These are phyloP conservation scores for Lamprotornis superbus DNA, from an alignment of 2,113 vertebrate genomes.

Conservation along the genomic window DNA sequence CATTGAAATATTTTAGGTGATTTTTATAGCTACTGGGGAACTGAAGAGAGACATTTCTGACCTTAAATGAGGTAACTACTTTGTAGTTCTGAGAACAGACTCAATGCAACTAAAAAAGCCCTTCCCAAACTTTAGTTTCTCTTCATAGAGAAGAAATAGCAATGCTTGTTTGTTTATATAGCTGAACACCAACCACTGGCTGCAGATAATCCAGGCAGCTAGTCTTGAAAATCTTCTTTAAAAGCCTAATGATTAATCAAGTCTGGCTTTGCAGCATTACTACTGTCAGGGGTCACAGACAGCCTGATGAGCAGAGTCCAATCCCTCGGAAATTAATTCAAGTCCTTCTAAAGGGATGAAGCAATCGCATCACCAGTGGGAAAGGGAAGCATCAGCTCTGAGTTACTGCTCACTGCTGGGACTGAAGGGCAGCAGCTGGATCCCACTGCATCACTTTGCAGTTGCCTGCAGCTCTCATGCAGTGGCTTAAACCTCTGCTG, in stretches of 20 bases:
- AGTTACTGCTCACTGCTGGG: not conserved
- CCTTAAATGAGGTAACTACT: not conserved
- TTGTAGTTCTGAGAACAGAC: not conserved
- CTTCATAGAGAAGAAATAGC: not conserved
- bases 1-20: not conserved
- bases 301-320: constrained; percentile 40
- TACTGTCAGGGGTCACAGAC: not conserved
- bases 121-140: not conserved
- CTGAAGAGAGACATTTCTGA: not conserved
- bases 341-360: constrained; percentile 21
- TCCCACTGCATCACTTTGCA: not conserved
- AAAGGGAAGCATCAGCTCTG: not conserved
- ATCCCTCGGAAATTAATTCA: constrained; percentile 52
- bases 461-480: not conserved
- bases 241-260: constrained; percentile 64
- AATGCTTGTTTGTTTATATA: not conserved
- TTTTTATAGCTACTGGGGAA: not conserved
- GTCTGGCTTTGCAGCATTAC: constrained; percentile 26
- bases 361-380: not conserved
- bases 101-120: not conserved
- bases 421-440: not conserved
- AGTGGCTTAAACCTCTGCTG: not conserved
- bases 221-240: constrained; percentile 43
- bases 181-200: not conserved
- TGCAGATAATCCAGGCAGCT: constrained; percentile 25